phyloP scores from a whole-genome alignment of 2,888 invertebrate species.

The Apodemia hepburni region DNA sequence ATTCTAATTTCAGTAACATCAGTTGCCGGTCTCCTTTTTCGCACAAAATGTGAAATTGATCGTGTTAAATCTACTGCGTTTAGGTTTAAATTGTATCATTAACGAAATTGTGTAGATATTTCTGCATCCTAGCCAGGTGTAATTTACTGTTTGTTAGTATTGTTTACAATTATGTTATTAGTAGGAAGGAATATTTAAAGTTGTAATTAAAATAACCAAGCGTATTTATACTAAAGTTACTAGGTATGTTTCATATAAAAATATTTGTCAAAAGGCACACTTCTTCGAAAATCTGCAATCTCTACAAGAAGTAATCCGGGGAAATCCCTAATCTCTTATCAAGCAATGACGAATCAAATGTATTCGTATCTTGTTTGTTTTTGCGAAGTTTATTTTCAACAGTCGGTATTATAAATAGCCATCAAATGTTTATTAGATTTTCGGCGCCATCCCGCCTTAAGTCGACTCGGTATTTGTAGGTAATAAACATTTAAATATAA shows the following conservation, averaged over 20 bases:
- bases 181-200: neutral
- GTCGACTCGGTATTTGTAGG: neutral
- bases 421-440: neutral
- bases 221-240: neutral
- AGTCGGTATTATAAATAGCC: neutral
- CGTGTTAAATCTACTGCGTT: too few species aligned
- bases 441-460: conserved; percentile 3
- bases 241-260: neutral
- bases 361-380: conserved; percentile 5
- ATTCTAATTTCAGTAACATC: too few species aligned
- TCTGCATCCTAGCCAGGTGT: too few species aligned
- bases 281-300: neutral
- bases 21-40: too few species aligned
- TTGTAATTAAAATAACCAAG: neutral
- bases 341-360: neutral
- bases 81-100: too few species aligned
- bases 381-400: conserved; percentile 8
- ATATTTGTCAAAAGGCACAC: neutral
- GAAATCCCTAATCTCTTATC: conserved; percentile 6
- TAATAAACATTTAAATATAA: conserved; percentile 3
- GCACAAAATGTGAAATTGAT: too few species aligned
- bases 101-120: too few species aligned
- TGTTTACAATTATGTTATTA: too few species aligned
- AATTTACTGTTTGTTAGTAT: too few species aligned
- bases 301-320: neutral